Conservation (phyloP, 2,888 invertebrate genomes). For the Sycophila texana region DNA sequence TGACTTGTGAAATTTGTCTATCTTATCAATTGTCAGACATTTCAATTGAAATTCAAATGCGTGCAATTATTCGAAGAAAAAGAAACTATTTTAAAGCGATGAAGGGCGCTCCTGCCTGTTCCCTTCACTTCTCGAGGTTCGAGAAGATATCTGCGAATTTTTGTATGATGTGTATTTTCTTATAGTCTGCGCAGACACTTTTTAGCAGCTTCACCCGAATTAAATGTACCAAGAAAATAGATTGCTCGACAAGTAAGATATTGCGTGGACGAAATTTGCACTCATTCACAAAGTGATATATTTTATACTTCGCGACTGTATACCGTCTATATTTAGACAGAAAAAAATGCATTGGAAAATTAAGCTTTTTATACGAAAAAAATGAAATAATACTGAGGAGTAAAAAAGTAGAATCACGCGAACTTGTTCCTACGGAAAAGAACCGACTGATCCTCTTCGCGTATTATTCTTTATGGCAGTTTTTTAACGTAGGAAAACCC, state of each 20-base stretch:
- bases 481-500: constrained; percentile 9
- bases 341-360: constrained; percentile 30
- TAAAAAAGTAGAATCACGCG: constrained; percentile 39
- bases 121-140: constrained; percentile 28
- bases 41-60: too few species aligned
- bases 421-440: constrained; percentile 53
- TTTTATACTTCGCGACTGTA: constrained; percentile 66
- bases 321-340: constrained; percentile 45
- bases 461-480: constrained; percentile 39
- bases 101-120: constrained; percentile 28
- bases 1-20: too few species aligned
- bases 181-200: constrained; percentile 49
- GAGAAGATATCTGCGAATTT: constrained; percentile 31
- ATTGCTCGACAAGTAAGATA: constrained; percentile 46
- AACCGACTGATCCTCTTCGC: constrained; percentile 46
- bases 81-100: constrained; percentile 41
- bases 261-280: constrained; percentile 57
- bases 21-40: too few species aligned
- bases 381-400: constrained; percentile 6
- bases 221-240: constrained; percentile 40
- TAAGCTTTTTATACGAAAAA: constrained; percentile 38
- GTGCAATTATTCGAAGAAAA: constrained; percentile 22
- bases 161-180: constrained; percentile 54
- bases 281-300: constrained; percentile 64
- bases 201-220: constrained; percentile 58